Conservation (phyloP, 92 coral and sea anemone genomes). For the Heliopora coerulea region DNA sequence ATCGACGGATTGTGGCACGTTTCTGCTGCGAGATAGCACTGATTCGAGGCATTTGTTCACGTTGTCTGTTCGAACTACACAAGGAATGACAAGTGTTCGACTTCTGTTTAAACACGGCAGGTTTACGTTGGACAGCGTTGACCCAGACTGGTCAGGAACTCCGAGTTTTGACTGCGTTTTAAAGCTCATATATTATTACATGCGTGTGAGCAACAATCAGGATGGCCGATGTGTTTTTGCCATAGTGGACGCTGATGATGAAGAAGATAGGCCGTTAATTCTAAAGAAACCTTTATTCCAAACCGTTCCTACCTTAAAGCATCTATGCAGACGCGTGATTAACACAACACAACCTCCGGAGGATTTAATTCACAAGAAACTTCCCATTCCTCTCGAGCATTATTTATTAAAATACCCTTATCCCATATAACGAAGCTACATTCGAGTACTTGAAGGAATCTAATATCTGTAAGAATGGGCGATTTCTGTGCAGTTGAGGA, state of each 20-base stretch:
- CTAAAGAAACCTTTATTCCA: conserved; percentile 48
- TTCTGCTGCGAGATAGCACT: conserved; percentile 57
- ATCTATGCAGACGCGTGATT: conserved; percentile 51
- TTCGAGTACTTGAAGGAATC: no score
- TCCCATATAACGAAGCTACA: conserved; percentile 32
- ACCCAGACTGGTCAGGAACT: background rate
- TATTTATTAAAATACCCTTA: conserved; percentile 55
- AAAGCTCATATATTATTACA: conserved; percentile 50
- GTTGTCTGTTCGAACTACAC: conserved; percentile 38
- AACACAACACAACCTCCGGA: conserved; percentile 29
- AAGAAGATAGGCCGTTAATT: conserved; percentile 6
- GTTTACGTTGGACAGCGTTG: conserved; percentile 46
- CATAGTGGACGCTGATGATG: background rate
- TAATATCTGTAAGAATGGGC: no score
- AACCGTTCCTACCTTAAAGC: conserved; percentile 49
- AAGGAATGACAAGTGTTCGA: conserved; percentile 50
- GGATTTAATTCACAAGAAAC: background rate
- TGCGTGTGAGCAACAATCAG: conserved; percentile 41
- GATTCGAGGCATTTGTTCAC: conserved; percentile 57
- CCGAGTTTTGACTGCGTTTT: conserved; percentile 61
- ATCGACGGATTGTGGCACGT: conserved; percentile 44
- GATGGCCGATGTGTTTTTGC: conserved; percentile 26
- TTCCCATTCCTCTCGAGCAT: conserved; percentile 36
- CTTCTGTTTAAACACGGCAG: conserved; percentile 42
- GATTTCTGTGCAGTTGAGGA: no score